These are phyloP conservation scores for Pachypanchax playfairii DNA, from an alignment of 2,113 vertebrate species.

Conservation along the genomic window DNA sequence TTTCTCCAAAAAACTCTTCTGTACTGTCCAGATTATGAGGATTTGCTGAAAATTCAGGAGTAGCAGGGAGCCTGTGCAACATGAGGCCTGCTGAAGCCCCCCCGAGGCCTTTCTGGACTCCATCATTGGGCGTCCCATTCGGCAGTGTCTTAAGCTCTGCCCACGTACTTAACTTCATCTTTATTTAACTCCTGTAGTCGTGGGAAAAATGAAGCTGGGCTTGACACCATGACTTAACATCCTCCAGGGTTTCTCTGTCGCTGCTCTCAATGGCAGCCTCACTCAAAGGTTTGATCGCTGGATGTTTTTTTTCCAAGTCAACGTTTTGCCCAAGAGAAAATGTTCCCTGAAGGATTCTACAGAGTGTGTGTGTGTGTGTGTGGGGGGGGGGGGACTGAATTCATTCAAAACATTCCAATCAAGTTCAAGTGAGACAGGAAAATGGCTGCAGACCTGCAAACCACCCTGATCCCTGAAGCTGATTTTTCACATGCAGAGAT, in stretches of 20 bases:
- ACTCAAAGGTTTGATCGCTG: constrained; percentile 21
- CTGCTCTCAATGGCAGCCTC: constrained; percentile 29
- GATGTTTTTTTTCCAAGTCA: constrained; percentile 36
- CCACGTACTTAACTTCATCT: constrained; percentile 70
- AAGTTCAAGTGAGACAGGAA: constrained; percentile 36
- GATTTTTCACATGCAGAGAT: constrained; percentile 53
- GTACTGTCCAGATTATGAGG: constrained; percentile 3
- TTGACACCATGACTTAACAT: constrained; percentile 35
- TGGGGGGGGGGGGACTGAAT: constrained; percentile 4
- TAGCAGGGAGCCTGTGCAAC: constrained; percentile 22
- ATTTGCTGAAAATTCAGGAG: constrained; percentile 5
- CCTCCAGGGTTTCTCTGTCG: constrained; percentile 41
- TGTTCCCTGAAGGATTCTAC: constrained; percentile 23
- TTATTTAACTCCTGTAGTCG: constrained; percentile 74
- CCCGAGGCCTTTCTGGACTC: constrained; percentile 34
- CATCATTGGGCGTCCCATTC: constrained; percentile 27
- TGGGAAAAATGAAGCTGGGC: constrained; percentile 73
- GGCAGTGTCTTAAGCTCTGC: constrained; percentile 53
- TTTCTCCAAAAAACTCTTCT: background rate
- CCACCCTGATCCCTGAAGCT: background rate
- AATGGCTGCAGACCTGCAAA: constrained; percentile 28
- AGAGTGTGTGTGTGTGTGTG: too few species aligned
- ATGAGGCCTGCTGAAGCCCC: constrained; percentile 59
- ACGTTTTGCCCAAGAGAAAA: constrained; percentile 32
- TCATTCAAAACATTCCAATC: constrained; percentile 45